Percentiles rank a stretch among this genome's conserved stretches.
Conservation (phyloP, 1,140 invertebrate genomes). For the Bombus fervidus region DNA sequence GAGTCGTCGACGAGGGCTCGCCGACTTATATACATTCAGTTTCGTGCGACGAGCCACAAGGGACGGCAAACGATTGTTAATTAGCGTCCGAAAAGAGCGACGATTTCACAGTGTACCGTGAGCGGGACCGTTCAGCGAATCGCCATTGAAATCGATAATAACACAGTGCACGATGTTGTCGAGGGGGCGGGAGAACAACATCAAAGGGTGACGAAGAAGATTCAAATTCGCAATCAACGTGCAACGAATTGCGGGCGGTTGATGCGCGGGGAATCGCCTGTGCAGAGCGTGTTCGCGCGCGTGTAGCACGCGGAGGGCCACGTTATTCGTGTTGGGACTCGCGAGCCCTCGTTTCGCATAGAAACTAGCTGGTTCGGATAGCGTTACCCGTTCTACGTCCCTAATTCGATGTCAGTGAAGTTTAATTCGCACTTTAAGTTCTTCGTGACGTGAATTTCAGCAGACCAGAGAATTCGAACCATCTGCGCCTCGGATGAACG, state of each 20-base stretch:
- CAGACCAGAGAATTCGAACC: too few relatives aligned
- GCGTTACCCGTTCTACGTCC: not conserved
- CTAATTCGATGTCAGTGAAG: conserved; percentile 36
- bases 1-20: not conserved
- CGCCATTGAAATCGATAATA: conserved; percentile 44
- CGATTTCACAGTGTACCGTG: conserved; percentile 1
- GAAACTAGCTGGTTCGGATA: conserved; percentile 21
- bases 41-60: not conserved
- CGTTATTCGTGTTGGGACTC: not conserved
- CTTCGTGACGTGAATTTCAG: conserved; percentile 42
- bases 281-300: conserved; percentile 15
- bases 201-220: conserved; percentile 66
- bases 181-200: not conserved
- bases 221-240: conserved; percentile 66
- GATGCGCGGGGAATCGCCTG: not conserved
- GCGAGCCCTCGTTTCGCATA: conserved; percentile 27
- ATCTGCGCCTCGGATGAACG: too few relatives aligned
- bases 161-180: conserved; percentile 1
- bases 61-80: conserved; percentile 24
- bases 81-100: conserved; percentile 26
- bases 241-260: conserved; percentile 24
- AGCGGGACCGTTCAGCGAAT: conserved; percentile 5
- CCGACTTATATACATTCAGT: not conserved
- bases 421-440: conserved; percentile 45
- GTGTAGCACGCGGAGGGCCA: conserved; percentile 26